These are phyloP conservation scores for Metopolophium dirhodum DNA, from an alignment of 1,140 invertebrate species.

Conservation along the genomic window DNA sequence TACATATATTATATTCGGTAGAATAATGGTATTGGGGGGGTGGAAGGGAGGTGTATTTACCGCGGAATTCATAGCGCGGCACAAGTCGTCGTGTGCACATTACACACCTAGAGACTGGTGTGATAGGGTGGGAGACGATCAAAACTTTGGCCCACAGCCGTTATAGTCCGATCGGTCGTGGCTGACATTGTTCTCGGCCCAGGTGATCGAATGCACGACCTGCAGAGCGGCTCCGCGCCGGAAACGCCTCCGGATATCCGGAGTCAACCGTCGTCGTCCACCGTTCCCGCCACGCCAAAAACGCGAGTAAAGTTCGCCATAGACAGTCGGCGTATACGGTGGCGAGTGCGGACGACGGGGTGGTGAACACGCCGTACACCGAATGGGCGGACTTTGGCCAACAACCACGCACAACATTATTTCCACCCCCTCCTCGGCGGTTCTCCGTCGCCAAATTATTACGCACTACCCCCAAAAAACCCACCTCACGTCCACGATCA, in stretches of 20 bases:
- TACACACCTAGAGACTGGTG: neutral
- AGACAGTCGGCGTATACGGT: neutral
- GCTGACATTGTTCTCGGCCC: neutral
- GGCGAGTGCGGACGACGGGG: too few species aligned
- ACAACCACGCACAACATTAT: neutral
- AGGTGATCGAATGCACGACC: neutral
- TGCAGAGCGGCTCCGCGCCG: neutral
- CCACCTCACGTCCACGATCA: neutral
- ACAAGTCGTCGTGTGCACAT: neutral
- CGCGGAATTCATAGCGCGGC: neutral
- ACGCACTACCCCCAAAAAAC: neutral
- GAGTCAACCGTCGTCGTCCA: neutral
- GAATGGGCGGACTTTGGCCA: conserved; percentile 42
- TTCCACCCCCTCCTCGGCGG: neutral
- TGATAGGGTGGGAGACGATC: neutral
- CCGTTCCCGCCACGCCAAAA: neutral
- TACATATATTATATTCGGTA: neutral
- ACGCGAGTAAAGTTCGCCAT: neutral
- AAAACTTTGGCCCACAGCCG: neutral
- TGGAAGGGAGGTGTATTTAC: neutral
- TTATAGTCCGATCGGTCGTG: neutral
- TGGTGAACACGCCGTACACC: neutral
- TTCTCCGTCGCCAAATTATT: neutral
- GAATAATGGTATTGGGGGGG: neutral
- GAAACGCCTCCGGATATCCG: neutral